These are phyloP conservation scores for Lasiurus cinereus DNA, from an alignment of 2,113 vertebrate genomes.

Conservation along the genomic window DNA sequence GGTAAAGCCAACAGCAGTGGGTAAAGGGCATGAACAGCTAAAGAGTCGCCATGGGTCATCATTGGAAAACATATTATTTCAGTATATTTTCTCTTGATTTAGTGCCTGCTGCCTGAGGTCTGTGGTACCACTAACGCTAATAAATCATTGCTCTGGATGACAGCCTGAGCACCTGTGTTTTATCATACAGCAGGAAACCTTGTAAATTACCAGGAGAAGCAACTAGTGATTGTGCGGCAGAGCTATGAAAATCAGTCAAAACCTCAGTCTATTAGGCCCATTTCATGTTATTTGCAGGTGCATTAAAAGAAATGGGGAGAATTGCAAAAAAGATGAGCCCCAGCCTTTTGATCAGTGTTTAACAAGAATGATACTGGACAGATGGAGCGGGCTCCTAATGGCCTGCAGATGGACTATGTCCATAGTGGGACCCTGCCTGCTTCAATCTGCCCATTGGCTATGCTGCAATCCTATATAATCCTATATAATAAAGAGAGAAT, in stretches of 20 bases:
- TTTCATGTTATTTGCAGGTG: slow-evolving; percentile 77
- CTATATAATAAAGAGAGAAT: too few species aligned
- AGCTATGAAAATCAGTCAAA: slow-evolving; percentile 73
- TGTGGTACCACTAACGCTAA: slow-evolving; percentile 81
- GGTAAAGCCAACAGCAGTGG: slow-evolving; percentile 79
- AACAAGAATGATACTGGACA: slow-evolving; percentile 61
- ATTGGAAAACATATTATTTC: slow-evolving; percentile 87
- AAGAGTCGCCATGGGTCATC: slow-evolving; percentile 84
- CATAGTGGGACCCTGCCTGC: slow-evolving; percentile 21
- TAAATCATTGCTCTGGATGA: slow-evolving; percentile 83
- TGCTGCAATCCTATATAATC: neutral
- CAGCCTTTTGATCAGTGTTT: slow-evolving; percentile 71
- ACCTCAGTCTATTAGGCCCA: slow-evolving; percentile 77
- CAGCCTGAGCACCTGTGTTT: slow-evolving; percentile 85
- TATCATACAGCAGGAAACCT: slow-evolving; percentile 84
- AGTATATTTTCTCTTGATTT: slow-evolving; percentile 85
- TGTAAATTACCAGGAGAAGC: slow-evolving; percentile 85
- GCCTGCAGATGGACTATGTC: slow-evolving; percentile 64
- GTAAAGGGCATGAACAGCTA: slow-evolving; percentile 85
- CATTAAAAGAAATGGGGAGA: slow-evolving; percentile 77
- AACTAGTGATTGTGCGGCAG: slow-evolving; percentile 77
- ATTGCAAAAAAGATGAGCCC: slow-evolving; percentile 53
- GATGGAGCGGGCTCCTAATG: slow-evolving; percentile 39
- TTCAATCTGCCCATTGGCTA: neutral
- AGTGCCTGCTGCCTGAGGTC: slow-evolving; percentile 84